A percentile compares a stretch with the other conserved stretches of the same genome.
These are phyloP conservation scores for Drosophila birchii DNA, from an alignment of 2,888 invertebrate species.

Conservation along the genomic window DNA sequence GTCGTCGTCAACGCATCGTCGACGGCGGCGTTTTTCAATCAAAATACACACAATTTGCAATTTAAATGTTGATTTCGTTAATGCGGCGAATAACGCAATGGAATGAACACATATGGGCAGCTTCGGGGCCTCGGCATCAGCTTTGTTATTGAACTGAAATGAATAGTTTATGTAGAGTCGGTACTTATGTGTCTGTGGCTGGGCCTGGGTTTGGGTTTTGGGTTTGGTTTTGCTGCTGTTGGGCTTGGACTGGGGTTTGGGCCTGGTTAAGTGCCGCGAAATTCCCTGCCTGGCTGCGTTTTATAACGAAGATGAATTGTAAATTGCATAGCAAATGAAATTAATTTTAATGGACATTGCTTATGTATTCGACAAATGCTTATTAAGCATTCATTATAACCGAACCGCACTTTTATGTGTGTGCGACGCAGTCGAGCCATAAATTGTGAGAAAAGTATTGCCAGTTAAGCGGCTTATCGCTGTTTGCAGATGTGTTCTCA, in stretches of 20 bases:
- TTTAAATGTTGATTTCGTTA: slow-evolving; percentile 71
- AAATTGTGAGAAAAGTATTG: slow-evolving; percentile 32
- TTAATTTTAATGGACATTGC: slow-evolving; percentile 57
- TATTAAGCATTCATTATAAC: slow-evolving; percentile 48
- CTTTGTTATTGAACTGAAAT: slow-evolving; percentile 55
- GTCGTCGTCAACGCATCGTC: slow-evolving; percentile 27
- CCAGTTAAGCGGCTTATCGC: slow-evolving; percentile 61
- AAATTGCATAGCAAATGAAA: slow-evolving; percentile 49
- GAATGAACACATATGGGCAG: slow-evolving; percentile 49
- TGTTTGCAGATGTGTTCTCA: slow-evolving; percentile 28
- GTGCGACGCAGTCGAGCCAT: slow-evolving; percentile 19
- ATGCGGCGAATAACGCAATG: slow-evolving; percentile 57
- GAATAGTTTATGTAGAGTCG: slow-evolving; percentile 50
- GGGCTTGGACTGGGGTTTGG: background rate
- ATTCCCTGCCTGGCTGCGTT: slow-evolving; percentile 42
- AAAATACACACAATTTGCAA: slow-evolving; percentile 68
- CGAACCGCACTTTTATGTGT: slow-evolving; percentile 26
- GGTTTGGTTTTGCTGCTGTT: background rate
- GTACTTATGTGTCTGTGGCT: slow-evolving; percentile 25
- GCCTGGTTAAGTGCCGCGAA: slow-evolving; percentile 42
- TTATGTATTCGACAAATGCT: slow-evolving; percentile 51
- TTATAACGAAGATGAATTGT: slow-evolving; percentile 55
- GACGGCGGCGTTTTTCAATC: slow-evolving; percentile 49
- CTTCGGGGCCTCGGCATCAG: slow-evolving; percentile 35
- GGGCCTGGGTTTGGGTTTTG: no score